Evolutionary conservation across 2,888 invertebrate genomes (phyloP).

Genomic region (Dyspetes luteomarginatus): DNA sequence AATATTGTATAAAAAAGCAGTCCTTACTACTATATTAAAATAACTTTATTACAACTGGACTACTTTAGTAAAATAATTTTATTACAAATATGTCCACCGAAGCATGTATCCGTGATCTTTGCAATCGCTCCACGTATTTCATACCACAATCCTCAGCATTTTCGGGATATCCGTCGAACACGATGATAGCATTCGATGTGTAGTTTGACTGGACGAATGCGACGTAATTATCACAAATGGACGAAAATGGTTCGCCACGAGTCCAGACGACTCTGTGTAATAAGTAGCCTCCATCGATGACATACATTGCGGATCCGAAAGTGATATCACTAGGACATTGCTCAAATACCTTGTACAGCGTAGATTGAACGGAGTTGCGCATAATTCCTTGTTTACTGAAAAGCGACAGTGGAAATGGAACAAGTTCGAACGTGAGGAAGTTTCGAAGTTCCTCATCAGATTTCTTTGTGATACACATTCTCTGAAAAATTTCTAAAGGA

Average conservation of each 20-base stretch:
- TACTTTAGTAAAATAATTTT: too few relatives aligned
- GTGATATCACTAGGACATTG: too few relatives aligned
- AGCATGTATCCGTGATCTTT: slow-evolving; percentile 30
- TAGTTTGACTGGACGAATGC: neutral
- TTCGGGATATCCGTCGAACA: slow-evolving; percentile 17
- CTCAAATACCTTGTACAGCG: neutral
- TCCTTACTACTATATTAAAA: too few relatives aligned
- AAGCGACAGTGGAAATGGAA: neutral
- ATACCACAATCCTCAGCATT: neutral
- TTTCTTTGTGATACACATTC: too few relatives aligned
- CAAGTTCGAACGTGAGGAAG: slow-evolving; percentile 20
- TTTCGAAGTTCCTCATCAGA: too few relatives aligned
- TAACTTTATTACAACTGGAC: too few relatives aligned
- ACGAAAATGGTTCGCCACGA: neutral
- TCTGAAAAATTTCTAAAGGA: too few relatives aligned
- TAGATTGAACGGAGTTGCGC: neutral
- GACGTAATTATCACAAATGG: neutral
- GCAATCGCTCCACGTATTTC: slow-evolving; percentile 23
- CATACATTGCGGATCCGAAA: neutral
- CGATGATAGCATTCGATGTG: neutral
- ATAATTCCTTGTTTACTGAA: neutral
- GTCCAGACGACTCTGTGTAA: neutral
- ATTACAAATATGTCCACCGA: slow-evolving; percentile 59
- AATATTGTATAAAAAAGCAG: too few relatives aligned
- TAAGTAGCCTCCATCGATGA: neutral